Conservation (phyloP, 2,113 vertebrate genomes). For the Tiliqua scincoides region DNA sequence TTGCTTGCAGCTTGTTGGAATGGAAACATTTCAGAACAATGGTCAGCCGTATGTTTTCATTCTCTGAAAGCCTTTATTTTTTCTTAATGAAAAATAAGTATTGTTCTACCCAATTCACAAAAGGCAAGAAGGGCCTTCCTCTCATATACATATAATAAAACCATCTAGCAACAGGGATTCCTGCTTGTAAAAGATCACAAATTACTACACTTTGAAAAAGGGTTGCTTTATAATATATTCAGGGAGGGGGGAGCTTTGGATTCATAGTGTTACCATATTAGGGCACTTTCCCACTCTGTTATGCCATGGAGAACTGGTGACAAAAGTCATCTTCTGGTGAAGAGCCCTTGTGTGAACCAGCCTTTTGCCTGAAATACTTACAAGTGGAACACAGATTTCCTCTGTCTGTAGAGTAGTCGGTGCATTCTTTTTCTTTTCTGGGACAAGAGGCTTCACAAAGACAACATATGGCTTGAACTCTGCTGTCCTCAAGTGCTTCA, state of each 20-base stretch:
- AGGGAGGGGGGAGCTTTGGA: neutral
- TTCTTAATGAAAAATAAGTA: neutral
- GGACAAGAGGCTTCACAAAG: conserved; percentile 85
- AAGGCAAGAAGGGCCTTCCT: neutral
- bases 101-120: neutral
- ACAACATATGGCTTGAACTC: conserved; percentile 92
- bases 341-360: neutral
- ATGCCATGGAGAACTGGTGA: neutral
- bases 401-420: conserved; percentile 80
- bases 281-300: neutral
- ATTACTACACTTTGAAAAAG: neutral
- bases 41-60: neutral
- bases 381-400: conserved; percentile 69
- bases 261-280: neutral
- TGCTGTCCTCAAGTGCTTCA: conserved; percentile 84
- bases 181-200: neutral
- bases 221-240: neutral
- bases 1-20: neutral
- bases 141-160: no score
- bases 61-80: neutral
- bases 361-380: conserved; percentile 59
- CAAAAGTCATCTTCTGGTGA: neutral
- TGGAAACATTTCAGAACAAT: no score
- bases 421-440: conserved; percentile 74
- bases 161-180: neutral